Evolutionary conservation across 2,113 vertebrate species (phyloP), one percentile per base, ranked within the genome.

Genomic region (Paramisgurnus dabryanus): DNA sequence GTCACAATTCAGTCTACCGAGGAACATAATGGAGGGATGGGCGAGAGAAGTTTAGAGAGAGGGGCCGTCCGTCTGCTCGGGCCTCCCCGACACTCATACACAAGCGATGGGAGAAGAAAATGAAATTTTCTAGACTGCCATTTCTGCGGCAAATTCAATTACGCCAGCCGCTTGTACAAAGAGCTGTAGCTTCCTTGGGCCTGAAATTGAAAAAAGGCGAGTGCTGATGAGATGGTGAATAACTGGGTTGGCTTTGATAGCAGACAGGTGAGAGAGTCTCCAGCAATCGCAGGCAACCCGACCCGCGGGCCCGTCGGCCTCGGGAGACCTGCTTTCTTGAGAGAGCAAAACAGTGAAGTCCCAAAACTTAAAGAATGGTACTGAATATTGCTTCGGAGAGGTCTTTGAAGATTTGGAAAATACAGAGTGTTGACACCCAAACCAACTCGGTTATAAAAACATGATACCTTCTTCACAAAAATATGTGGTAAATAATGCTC

Each of bases 61-160:
- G 83, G 82, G 82, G 84, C 80, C 84, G 82, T 76, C 75, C 55
- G 61, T 77, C 78, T 84, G 50, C 83, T 69, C 8, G 8, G 53
- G 72, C 43, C 69, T 78, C 83, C 78, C 61, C 81, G 76, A 73
- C 83, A 84, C 85, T 82, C 87, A 85, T 91, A 90, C 89, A 60
- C 73, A 40, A 79, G 82, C 63, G 10, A 50, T 81, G 40, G 81
- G 86, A 90, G 91, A 93, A 93, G 93, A 95, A 95, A 97, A 97
- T 99, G 95, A 97, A 96, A 99, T 98, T 96, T 97, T 96, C 95
- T 95, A 96, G 91, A 90, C 93, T 90, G 95, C 95, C 96, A 95
- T 98, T 97, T 96, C 95, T 96, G 95, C 95, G 94, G 95, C 96
- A 98, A 96, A 98, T 98, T 98, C 96, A 98, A 98, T 99, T 98